A percentile compares a stretch with the other conserved stretches of the same genome.
Conservation (phyloP, 2,113 vertebrate genomes). For the Leucoraja erinaceus region DNA sequence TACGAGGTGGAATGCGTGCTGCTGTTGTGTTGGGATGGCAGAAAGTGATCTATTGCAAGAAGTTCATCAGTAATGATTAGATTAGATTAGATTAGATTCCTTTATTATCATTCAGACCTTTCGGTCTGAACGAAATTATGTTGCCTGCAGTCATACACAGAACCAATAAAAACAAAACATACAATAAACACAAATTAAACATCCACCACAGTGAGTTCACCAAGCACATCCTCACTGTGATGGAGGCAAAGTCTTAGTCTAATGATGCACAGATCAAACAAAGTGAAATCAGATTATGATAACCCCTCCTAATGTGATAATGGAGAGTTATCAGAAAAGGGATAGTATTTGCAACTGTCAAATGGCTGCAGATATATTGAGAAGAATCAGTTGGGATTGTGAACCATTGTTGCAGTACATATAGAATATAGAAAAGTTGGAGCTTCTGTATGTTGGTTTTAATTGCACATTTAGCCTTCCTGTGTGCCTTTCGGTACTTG, state of each 20-base stretch:
- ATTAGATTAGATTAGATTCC: too few species aligned
- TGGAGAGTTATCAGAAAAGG: background rate
- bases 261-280: background rate
- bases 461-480: background rate
- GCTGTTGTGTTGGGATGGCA: background rate
- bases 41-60: background rate
- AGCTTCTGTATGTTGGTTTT: background rate
- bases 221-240: too few species aligned
- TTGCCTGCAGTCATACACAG: too few species aligned
- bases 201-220: too few species aligned
- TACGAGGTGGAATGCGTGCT: too few species aligned
- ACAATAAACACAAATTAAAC: too few species aligned
- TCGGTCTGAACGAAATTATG: too few species aligned
- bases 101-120: too few species aligned
- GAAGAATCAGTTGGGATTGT: background rate
- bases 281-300: background rate
- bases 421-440: background rate
- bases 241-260: too few species aligned
- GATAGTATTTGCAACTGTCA: background rate
- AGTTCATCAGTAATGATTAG: background rate
- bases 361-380: background rate
- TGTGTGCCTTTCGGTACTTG: too few species aligned
- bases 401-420: background rate
- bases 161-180: too few species aligned
- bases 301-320: background rate